phyloP scores from a whole-genome alignment of 2,888 invertebrate species.

The Leucoptera coffeella region DNA sequence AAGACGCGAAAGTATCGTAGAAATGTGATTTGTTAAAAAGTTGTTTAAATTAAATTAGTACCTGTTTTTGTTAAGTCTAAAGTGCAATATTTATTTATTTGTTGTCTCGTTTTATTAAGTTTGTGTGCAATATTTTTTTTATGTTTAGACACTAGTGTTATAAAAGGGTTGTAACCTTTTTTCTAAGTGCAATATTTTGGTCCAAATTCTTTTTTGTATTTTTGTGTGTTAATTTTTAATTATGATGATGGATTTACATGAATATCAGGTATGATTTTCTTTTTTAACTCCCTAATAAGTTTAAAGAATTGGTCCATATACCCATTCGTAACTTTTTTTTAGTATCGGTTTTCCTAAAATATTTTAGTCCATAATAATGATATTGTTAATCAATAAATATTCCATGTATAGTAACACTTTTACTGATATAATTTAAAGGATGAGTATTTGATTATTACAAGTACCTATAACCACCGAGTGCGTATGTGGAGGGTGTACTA shows the following conservation, averaged over 20 bases:
- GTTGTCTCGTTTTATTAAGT: conserved; percentile 7
- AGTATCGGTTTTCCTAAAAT: no score
- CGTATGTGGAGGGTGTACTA: no score
- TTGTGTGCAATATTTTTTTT: conserved; percentile 13
- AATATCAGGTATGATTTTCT: conserved; percentile 32
- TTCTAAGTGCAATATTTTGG: conserved; percentile 6
- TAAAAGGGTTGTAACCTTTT: no score
- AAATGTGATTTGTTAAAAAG: conserved; percentile 7
- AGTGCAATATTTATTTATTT: conserved; percentile 30
- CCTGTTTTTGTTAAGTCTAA: conserved; percentile 7
- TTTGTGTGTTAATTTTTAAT: conserved; percentile 8
- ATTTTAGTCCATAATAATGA: no score
- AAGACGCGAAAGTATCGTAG: conserved; percentile 4
- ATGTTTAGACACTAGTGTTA: conserved; percentile 11
- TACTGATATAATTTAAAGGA: no score
- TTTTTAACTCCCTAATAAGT: no score
- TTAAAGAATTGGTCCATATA: no score
- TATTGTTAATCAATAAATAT: no score
- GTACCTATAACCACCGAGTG: no score
- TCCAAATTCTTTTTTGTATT: conserved; percentile 7
- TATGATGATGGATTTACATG: conserved; percentile 35
- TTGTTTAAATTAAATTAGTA: conserved; percentile 9
- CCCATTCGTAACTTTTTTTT: no score
- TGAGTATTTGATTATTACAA: no score
- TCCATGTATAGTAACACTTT: no score